Evolutionary conservation across 1,140 invertebrate genomes (phyloP), one percentile per base, ranked within the genome.

Genomic region (Mycetomoellerius zeteki): DNA sequence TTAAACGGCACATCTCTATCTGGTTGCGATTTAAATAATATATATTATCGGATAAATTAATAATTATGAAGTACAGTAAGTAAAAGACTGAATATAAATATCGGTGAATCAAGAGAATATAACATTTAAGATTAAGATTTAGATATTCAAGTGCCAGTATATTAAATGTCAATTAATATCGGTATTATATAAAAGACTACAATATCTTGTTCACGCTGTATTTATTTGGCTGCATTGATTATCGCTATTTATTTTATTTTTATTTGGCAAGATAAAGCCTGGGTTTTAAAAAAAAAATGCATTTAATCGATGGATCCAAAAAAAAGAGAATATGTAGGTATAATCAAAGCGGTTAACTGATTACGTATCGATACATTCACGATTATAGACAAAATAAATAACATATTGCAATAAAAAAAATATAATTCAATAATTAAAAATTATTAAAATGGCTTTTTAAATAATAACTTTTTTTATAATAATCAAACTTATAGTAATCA

Each of bases 151-250:
- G 0, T 37, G 6, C 14, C 33, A 37, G 19, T 6, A 12, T 52
- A 33, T n/a, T 24, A 54, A 65, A 21, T 67, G 21, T 76, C 30
- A 27, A 77, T 43, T 21, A 60, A 77, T 47, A 47, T 8, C 24
- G 10, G 1, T 33, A 8, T 50, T 64, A 10, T 64, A 10, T 24
- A 80, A 33, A 56, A 52, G 19, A 24, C 4, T 16, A n/a, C 33
- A 30, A 67, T 16, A 37, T 54, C 19, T 64, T 37, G 12, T 80
- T 64, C 12, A 47, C n/a, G 2, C 7, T 65, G 33, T 19, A 58
- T 71, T 89, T 87, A 84, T 89, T 87, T 78, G 52, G 62, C 58
- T 64, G 8, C 21, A 58, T 73, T 85, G 58, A 89, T 37, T 56
- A 24, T 85, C 47, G 30, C 33, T 58, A 60, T 60, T 76, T 67